Base-by-base conservation (phyloP, 2,888 invertebrate species). In the Drosophila mettleri region DNA sequence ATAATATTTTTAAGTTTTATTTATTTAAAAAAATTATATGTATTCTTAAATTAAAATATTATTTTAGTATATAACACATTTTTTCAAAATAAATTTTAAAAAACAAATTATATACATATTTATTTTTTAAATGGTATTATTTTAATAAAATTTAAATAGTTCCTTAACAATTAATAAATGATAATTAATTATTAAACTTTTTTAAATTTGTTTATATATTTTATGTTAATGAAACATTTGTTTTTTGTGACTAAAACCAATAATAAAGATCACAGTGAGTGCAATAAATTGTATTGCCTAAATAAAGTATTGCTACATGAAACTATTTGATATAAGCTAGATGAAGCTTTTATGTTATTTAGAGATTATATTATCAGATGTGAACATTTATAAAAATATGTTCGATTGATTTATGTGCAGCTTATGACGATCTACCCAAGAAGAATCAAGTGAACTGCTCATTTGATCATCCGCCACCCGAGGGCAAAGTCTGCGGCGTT, bases 401-500 rank as follows among this genome's bases (percentile, higher is more conserved):
- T 33, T 16, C n/a, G 1, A 27, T 29, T 20, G 36, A 16, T 49
- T 24, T 14, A 4, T 39, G 18, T 8, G 1, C 16, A 83, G 93
- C 93, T 74, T 92, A 93, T 57, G 92, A 92, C 65, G 91, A 91
- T 31, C 67, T 92, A 63, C 91, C 92, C 39, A 94, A 94, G 62
- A 95, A 94, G 87, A 94, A 94, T 93, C 94, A 94, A 84, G 94
- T 94, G 65, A 93, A 93, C 66, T 96, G 96, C 92, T 93, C 94
- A 43, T 95, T 95, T 71, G 94, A 94, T n/a, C 93, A 93, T 27
- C 93, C 93, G 57, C 93, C 95, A 27, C 92, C 93, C 0, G 93
- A 94, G 48, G 95, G 95, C 80, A 95, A 96, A 92, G 97, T 97
- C 41, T 98, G 98, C 93, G 94, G 95, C 79, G 96, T 98, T 74